A percentile compares a stretch with the other conserved stretches of the same genome.
These are phyloP conservation scores for Calosoma granatense DNA, from an alignment of 1,140 invertebrate genomes.

Conservation along the genomic window DNA sequence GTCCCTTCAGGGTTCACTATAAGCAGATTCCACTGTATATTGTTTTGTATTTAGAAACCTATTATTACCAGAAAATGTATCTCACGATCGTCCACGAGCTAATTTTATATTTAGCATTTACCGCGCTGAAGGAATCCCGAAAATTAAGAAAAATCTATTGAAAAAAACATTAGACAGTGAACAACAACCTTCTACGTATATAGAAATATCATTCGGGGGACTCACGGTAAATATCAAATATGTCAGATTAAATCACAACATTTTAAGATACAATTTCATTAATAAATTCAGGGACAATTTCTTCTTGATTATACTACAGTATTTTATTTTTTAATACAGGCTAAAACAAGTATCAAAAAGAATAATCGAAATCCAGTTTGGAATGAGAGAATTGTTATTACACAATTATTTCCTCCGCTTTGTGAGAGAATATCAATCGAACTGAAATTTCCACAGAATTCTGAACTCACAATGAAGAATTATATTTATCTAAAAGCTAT, in stretches of 20 bases:
- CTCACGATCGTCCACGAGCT: constrained; percentile 47
- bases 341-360: constrained; percentile 33
- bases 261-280: constrained; percentile 16
- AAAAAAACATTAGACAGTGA: constrained; percentile 52
- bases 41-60: constrained; percentile 49
- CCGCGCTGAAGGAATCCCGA: constrained; percentile 50
- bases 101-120: constrained; percentile 54
- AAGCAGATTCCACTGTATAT: too few species aligned
- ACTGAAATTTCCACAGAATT: constrained; percentile 25
- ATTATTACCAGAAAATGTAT: constrained; percentile 51
- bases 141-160: constrained; percentile 42
- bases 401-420: constrained; percentile 40
- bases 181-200: constrained; percentile 44
- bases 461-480: constrained; percentile 28
- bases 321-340: constrained; percentile 28
- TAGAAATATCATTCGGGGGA: constrained; percentile 36
- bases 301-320: background rate
- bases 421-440: constrained; percentile 37
- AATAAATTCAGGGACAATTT: constrained; percentile 27
- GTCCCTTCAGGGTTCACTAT: too few species aligned
- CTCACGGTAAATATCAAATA: constrained; percentile 27
- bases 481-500: constrained; percentile 35
- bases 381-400: constrained; percentile 37
- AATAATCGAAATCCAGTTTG: constrained; percentile 32
- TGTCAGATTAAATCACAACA: constrained; percentile 13